These are phyloP conservation scores for Chelmon rostratus DNA, from an alignment of 2,797 vertebrate species.

Conservation along the genomic window DNA sequence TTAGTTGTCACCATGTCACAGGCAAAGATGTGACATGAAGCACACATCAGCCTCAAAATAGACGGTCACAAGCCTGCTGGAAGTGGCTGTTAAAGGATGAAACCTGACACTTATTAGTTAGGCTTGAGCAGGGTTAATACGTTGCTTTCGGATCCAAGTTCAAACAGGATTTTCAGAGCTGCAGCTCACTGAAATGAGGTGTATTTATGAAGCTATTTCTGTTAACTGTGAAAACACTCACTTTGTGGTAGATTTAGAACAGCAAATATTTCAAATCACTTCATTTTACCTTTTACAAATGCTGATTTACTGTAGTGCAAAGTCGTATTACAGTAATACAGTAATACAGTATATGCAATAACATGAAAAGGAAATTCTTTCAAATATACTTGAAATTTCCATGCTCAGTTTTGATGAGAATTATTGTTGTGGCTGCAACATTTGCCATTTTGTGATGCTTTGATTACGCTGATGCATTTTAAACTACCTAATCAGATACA, in stretches of 20 bases:
- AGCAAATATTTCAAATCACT: background rate
- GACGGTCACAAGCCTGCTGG: conserved; percentile 1
- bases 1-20: conserved; percentile 44
- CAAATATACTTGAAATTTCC: background rate
- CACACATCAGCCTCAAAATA: conserved; percentile 62
- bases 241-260: background rate
- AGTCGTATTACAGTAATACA: no score
- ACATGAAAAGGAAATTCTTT: background rate
- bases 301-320: background rate
- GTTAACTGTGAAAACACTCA: background rate
- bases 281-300: background rate
- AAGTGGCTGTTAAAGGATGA: conserved; percentile 18
- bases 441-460: background rate
- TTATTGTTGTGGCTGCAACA: background rate
- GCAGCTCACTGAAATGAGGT: background rate
- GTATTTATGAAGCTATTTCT: background rate
- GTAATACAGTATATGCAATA: background rate
- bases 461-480: background rate
- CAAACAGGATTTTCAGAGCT: background rate
- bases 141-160: background rate
- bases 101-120: conserved; percentile 20
- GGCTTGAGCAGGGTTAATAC: background rate
- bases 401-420: background rate
- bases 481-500: background rate
- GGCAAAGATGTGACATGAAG: conserved; percentile 36